Evolutionary conservation across 2,797 vertebrate genomes (phyloP).

Genomic region (Catharus ustulatus): DNA sequence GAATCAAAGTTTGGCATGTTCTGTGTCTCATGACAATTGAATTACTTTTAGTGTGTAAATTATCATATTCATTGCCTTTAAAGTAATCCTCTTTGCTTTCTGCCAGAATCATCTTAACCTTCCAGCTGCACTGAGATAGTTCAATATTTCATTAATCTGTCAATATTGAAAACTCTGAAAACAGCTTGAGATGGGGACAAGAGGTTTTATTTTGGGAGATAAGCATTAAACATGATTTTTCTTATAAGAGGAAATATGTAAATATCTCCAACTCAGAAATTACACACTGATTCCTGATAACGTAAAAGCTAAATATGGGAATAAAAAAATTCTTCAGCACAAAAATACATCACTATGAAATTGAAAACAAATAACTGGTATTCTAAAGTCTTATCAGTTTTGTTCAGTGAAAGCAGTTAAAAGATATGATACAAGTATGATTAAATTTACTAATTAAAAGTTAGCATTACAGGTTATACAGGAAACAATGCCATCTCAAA

Average conservation of each 20-base stretch:
- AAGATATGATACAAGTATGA: background rate
- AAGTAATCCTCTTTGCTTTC: constrained; percentile 53
- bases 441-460: background rate
- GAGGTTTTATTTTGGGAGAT: background rate
- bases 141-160: constrained; percentile 1
- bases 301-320: background rate
- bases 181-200: background rate
- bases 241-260: background rate
- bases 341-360: background rate
- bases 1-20: background rate
- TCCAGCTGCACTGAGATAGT: background rate
- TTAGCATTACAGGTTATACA: background rate
- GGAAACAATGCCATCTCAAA: background rate
- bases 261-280: background rate
- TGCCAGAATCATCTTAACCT: constrained; percentile 34
- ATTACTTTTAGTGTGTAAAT: constrained; percentile 20
- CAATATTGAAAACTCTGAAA: background rate
- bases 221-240: background rate
- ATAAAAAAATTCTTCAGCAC: background rate
- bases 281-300: background rate
- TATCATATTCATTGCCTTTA: constrained; percentile 31
- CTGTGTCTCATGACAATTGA: constrained; percentile 36
- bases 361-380: background rate
- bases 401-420: background rate
- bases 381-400: background rate